phyloP scores from a whole-genome alignment of 2,797 vertebrate genomes.

The Galago senegalensis region DNA sequence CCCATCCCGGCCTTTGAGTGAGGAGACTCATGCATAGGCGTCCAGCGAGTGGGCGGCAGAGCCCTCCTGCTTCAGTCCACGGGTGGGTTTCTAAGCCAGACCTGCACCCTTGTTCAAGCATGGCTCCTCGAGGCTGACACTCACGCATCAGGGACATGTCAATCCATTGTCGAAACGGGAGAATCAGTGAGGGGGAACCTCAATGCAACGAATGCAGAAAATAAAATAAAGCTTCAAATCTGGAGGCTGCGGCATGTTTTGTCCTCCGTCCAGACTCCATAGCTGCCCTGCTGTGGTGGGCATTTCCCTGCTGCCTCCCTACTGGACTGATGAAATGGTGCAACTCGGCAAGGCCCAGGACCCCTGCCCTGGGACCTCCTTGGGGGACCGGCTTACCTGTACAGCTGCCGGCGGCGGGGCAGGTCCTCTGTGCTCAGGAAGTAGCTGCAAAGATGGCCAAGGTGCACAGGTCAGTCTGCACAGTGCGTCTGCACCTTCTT shows the following conservation, averaged over 20 bases:
- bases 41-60: too few species aligned
- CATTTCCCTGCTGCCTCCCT: fast-evolving
- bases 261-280: fast-evolving
- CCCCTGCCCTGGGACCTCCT: too few species aligned
- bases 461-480: background rate
- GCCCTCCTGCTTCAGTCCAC: fast-evolving
- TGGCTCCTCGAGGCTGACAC: fast-evolving
- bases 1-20: background rate
- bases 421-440: conserved; percentile 98
- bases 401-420: conserved; percentile 95
- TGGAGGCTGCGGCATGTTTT: fast-evolving
- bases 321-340: too few species aligned
- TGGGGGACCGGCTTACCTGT: conserved; percentile 91
- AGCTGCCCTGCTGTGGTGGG: background rate
- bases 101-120: background rate
- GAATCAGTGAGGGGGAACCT: too few species aligned
- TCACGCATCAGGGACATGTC: background rate
- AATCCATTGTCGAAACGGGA: fast-evolving
- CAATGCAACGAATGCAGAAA: too few species aligned
- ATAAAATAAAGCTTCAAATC: background rate
- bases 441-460: conserved; percentile 90
- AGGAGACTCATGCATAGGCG: fast-evolving
- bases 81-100: fast-evolving
- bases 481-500: background rate
- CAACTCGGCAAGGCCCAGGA: fast-evolving